Evolutionary conservation across 1,140 invertebrate species (phyloP), one percentile per base, ranked within the genome.

Genomic region (Brachionus angularis): DNA sequence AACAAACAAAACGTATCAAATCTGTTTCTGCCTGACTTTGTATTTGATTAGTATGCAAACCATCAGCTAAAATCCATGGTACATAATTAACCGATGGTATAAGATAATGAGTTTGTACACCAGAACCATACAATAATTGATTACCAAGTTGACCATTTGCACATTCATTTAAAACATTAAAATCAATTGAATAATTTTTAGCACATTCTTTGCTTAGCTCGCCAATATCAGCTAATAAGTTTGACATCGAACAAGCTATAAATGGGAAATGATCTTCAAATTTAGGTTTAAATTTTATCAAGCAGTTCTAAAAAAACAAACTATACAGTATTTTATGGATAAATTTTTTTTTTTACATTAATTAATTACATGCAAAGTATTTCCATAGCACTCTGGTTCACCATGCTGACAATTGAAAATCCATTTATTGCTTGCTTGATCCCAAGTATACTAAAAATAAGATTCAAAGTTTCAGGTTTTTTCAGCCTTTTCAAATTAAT

Each of bases 221-320:
- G 12, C 7, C 18, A 27, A n/a, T 34, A 12, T 58, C 53, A 58
- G 39, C 23, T n/a, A 29, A 33, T 10, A 67, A 33, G 29, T 67
- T 50, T 46, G 33, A 39, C 62, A 67, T 67, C 29, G 62, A 47
- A 27, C 62, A 67, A 12, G 27, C 21, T 10, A 67, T 10, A 50
- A 67, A 67, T 36, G 62, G 62, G 47, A 47, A 67, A 47, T 67
- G 62, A 49, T 67, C 62, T 31, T 31, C 31, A 36, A 67, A 67
- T 23, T 46, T 36, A 4, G 62, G 62, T 14, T 8, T 50, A 21
- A 34, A 16, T 14, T 46, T 16, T 8, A 67, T 67, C 29, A 67
- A 33, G 36, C 62, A 67, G 16, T 67, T 67, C 62, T 67, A 27
- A 31, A 64, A 67, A 29, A 67, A 58, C 23, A 25, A 50, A 7